These are phyloP conservation scores for Cryptus armator DNA, from an alignment of 2,888 invertebrate species.

Conservation along the genomic window DNA sequence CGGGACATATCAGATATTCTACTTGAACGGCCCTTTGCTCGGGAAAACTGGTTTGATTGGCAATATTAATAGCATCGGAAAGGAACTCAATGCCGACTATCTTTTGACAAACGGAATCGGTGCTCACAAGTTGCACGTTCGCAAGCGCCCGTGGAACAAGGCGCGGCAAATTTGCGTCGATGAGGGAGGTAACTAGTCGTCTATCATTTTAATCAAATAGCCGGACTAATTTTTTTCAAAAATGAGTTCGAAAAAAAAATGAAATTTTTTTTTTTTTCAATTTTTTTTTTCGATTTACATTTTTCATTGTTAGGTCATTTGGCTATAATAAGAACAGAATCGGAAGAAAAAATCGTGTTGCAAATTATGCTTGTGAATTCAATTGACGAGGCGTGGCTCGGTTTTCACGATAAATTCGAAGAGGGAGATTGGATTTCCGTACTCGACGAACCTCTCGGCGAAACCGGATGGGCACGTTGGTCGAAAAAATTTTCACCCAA, in stretches of 20 bases:
- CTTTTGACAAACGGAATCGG: conserved; percentile 47
- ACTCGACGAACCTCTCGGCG: conserved; percentile 61
- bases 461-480: conserved; percentile 67
- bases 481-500: conserved; percentile 25
- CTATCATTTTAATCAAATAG: neutral
- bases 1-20: conserved; percentile 42
- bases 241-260: no score
- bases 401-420: conserved; percentile 68
- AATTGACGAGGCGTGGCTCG: conserved; percentile 64
- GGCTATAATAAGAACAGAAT: conserved; percentile 62
- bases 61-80: neutral
- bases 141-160: conserved; percentile 59
- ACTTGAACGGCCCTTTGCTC: conserved; percentile 18
- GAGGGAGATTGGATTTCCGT: conserved; percentile 70
- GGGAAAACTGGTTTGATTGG: neutral
- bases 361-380: conserved; percentile 57
- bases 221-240: neutral
- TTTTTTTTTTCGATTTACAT: no score
- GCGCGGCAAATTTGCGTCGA: conserved; percentile 65
- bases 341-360: conserved; percentile 62
- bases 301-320: conserved; percentile 28
- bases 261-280: no score
- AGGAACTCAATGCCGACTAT: conserved; percentile 19
- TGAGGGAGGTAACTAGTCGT: conserved; percentile 66
- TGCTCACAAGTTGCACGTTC: conserved; percentile 64